These are phyloP conservation scores for Hypanus sabinus DNA, from an alignment of 2,113 vertebrate species.

Conservation along the genomic window DNA sequence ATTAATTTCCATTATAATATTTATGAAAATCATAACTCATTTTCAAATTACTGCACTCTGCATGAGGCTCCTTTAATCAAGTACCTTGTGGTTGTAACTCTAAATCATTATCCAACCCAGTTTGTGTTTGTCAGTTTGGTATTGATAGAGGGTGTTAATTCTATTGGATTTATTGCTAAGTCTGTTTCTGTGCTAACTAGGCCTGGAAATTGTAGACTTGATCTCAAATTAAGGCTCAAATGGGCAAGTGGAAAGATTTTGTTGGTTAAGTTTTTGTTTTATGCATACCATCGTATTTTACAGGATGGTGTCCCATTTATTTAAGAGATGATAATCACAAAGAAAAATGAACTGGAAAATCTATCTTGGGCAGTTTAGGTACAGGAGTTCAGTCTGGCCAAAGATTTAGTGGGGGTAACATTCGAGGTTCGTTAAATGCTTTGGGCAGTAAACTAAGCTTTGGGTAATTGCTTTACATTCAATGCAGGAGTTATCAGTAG, in stretches of 20 bases:
- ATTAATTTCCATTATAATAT: background rate
- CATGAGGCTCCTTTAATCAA: background rate
- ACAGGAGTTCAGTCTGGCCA: too few species aligned
- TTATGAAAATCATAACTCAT: background rate
- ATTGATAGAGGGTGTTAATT: background rate
- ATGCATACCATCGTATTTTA: background rate
- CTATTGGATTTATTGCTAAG: background rate
- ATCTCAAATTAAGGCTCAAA: background rate
- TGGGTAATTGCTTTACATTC: too few species aligned
- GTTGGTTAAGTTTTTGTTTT: background rate
- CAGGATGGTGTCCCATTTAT: background rate
- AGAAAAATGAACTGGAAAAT: background rate
- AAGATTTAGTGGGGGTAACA: too few species aligned
- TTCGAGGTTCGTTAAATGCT: too few species aligned
- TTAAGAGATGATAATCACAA: background rate
- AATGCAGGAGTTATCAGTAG: too few species aligned
- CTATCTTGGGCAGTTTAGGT: too few species aligned
- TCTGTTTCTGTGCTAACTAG: background rate
- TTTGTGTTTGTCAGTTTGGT: background rate
- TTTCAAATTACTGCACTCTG: background rate
- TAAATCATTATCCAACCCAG: background rate
- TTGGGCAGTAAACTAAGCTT: too few species aligned
- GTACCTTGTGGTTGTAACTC: background rate
- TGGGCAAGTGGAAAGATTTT: background rate
- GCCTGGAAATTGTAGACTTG: background rate